A percentile compares a stretch with the other conserved stretches of the same genome.
Evolutionary conservation across 2,113 vertebrate genomes (phyloP).

Genomic region (Ibidorhyncha struthersii): DNA sequence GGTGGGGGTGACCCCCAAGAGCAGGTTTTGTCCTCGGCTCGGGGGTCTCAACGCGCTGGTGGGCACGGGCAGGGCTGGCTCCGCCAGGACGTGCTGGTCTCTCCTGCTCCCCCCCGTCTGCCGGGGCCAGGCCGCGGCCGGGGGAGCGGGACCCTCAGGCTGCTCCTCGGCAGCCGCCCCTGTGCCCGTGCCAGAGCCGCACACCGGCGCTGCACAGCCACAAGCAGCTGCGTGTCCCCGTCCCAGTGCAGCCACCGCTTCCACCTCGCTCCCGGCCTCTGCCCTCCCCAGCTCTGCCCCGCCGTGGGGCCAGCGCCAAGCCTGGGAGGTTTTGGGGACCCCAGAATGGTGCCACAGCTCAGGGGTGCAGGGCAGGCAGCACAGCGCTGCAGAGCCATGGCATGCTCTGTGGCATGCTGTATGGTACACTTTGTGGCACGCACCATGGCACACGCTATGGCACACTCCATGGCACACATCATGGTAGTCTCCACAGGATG

Average conservation of each 20-base stretch:
- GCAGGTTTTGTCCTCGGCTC: background rate
- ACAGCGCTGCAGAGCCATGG: background rate
- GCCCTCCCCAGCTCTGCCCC: background rate
- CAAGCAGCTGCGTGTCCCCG: background rate
- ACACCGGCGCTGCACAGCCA: background rate
- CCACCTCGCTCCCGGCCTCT: background rate
- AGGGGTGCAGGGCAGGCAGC: background rate
- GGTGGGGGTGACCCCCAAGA: fast-evolving
- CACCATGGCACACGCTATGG: background rate
- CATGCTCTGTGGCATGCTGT: background rate
- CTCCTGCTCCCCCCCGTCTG: background rate
- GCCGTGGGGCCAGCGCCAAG: background rate
- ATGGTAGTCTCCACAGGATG: background rate
- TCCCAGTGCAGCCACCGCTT: background rate
- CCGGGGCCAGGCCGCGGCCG: fast-evolving
- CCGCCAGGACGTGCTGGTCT: background rate
- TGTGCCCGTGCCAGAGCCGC: background rate
- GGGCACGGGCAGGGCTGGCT: background rate
- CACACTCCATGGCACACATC: too few relatives aligned
- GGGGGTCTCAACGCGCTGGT: background rate
- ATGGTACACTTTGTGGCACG: background rate
- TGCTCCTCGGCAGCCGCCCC: background rate
- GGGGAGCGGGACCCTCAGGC: background rate
- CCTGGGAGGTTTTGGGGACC: background rate
- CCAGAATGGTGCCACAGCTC: background rate